Evolutionary conservation across 2,888 invertebrate species (phyloP), one percentile per base, ranked within the genome.

Genomic region (Tiphia femorata): DNA sequence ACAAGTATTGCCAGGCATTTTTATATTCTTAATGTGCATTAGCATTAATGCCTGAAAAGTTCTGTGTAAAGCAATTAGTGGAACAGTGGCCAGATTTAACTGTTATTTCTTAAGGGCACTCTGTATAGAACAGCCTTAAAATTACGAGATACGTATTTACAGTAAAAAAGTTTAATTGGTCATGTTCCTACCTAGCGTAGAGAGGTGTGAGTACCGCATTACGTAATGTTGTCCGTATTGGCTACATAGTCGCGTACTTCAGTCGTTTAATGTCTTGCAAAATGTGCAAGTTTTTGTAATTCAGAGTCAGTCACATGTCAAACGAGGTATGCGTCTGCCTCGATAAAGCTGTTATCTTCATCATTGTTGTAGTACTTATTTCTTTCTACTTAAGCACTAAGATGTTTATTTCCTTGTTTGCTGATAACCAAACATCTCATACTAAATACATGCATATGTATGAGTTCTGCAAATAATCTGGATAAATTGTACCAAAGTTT

Each of bases 141-240:
- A 82, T 81, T 78, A 80, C 78, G 76, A 81, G 76, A 77, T 79
- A 77, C 77, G 77, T 82, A 82, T 82, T 80, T 82, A 82, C 82
- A 82, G 82, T 82, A 81, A 81, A 82, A 82, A 82, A 81, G 75
- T 78, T 80, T 63, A 78, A 81, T 81, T 81, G 77, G 81, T 82
- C 81, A 76, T 81, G 77, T 77, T 77, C 67, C 77, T 79, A 79
- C 72, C 76, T 76, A 78, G 63, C 68, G 72, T 77, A 75, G 75
- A 75, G 72, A 73, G 67, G 67, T 75, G 58, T 65, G 71, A 76
- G 76, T 78, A 80, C 73, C 78, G 76, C 76, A 76, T 80, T 75
- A 74, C 74, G 75, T 80, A 75, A 73, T 63, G 76, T 78, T 79
- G 76, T 79, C 78, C 63, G 73, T 79, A 73, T 76, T 75, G 69